Conservation (phyloP, 1,140 invertebrate genomes). For the Drosophila equinoxialis region DNA sequence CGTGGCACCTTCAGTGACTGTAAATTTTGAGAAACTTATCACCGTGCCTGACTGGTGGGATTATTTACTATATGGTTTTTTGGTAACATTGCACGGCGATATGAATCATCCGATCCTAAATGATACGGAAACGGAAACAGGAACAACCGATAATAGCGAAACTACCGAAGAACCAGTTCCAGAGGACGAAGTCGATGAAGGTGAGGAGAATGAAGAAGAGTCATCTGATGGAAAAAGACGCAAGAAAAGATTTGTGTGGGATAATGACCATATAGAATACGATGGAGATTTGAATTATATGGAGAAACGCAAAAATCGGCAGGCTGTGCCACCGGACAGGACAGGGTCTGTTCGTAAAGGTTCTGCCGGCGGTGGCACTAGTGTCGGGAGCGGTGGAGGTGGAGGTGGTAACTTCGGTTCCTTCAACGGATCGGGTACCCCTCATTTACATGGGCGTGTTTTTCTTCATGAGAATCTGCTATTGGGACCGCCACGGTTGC, state of each 20-base stretch:
- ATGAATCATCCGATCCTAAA: background rate
- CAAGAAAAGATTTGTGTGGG: background rate
- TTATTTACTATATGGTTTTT: conserved; percentile 55
- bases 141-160: background rate
- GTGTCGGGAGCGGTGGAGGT: background rate
- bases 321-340: background rate
- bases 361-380: background rate
- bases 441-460: conserved; percentile 33
- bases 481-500: conserved; percentile 68
- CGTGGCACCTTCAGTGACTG: conserved; percentile 44
- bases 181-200: background rate
- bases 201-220: background rate
- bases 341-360: background rate
- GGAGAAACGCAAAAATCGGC: background rate
- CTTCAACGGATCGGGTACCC: background rate
- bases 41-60: conserved; percentile 72
- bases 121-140: too few species aligned
- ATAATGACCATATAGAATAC: background rate
- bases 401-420: background rate
- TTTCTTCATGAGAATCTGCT: conserved; percentile 69
- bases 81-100: conserved; percentile 62
- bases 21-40: conserved; percentile 61
- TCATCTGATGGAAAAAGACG: background rate
- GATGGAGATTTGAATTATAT: background rate
- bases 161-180: background rate